Conservation (phyloP, 2,113 vertebrate genomes). For the Callocephalon fimbriatum region DNA sequence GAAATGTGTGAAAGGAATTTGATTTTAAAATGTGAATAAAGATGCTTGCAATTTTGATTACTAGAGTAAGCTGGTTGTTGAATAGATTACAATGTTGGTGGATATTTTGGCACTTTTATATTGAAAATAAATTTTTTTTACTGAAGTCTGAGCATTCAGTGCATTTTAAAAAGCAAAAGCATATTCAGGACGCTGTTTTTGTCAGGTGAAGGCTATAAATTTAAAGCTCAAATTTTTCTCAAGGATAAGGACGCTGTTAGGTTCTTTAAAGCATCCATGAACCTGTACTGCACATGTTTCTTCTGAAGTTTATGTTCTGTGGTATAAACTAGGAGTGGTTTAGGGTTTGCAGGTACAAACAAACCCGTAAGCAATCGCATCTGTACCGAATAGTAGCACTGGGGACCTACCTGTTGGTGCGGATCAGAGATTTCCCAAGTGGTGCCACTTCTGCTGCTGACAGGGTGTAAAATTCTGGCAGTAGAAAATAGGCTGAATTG, state of each 20-base stretch:
- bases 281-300: background rate
- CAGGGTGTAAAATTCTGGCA: background rate
- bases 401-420: background rate
- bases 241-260: background rate
- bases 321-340: background rate
- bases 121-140: conserved; percentile 85
- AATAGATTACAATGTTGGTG: conserved; percentile 80
- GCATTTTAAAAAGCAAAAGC: conserved; percentile 47
- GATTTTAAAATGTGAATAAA: conserved; percentile 87
- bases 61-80: conserved; percentile 82
- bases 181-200: background rate
- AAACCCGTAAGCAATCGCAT: rapidly evolving
- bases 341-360: background rate
- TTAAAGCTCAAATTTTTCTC: background rate
- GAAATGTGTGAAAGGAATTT: conserved; percentile 84
- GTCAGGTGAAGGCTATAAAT: background rate
- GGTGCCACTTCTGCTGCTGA: background rate
- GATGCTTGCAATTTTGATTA: conserved; percentile 80
- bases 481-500: background rate
- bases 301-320: background rate
- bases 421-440: background rate
- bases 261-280: background rate
- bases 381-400: background rate
- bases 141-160: conserved; percentile 68
- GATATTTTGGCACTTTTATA: conserved; percentile 90